phyloP scores from a whole-genome alignment of 2,888 invertebrate genomes.

The Sthenelais limicola region DNA sequence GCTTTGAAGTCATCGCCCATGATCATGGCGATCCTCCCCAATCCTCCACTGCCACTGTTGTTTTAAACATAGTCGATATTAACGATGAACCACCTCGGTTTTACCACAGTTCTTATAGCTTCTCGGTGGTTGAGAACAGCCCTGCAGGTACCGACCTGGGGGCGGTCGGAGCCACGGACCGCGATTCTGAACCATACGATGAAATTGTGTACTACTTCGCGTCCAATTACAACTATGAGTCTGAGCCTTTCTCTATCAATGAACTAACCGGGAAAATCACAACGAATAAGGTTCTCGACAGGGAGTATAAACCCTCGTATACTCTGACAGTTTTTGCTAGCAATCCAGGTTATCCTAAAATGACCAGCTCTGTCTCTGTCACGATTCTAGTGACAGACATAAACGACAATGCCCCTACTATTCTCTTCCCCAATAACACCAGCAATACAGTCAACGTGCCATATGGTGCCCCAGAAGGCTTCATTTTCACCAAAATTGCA shows the following conservation, averaged over 20 bases:
- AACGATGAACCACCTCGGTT: slow-evolving; percentile 58
- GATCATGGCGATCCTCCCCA: slow-evolving; percentile 53
- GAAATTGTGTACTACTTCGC: slow-evolving; percentile 43
- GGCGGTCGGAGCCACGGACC: slow-evolving; percentile 54
- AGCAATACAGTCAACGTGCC: slow-evolving; percentile 58
- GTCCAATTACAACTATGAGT: slow-evolving; percentile 44
- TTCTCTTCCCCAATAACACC: slow-evolving; percentile 58
- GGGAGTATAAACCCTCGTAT: slow-evolving; percentile 47
- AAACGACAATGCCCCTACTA: slow-evolving; percentile 65
- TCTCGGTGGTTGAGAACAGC: slow-evolving; percentile 54
- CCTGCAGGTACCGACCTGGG: slow-evolving; percentile 52
- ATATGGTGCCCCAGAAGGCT: slow-evolving; percentile 53
- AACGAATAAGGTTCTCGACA: slow-evolving; percentile 8
- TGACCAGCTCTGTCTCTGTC: slow-evolving; percentile 52
- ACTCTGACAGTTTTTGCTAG: slow-evolving; percentile 59
- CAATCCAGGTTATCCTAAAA: slow-evolving; percentile 60
- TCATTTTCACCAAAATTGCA: slow-evolving; percentile 55
- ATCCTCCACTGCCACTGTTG: slow-evolving; percentile 51
- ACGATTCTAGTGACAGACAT: slow-evolving; percentile 59
- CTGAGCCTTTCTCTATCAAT: slow-evolving; percentile 30
- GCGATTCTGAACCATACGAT: slow-evolving; percentile 52
- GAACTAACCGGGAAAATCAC: slow-evolving; percentile 21
- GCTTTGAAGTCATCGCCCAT: slow-evolving; percentile 54
- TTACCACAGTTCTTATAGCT: slow-evolving; percentile 51
- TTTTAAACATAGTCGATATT: slow-evolving; percentile 54